Evolutionary conservation across 2,113 vertebrate genomes (phyloP), one percentile per base, ranked within the genome.

Genomic region (Narcine bancroftii): DNA sequence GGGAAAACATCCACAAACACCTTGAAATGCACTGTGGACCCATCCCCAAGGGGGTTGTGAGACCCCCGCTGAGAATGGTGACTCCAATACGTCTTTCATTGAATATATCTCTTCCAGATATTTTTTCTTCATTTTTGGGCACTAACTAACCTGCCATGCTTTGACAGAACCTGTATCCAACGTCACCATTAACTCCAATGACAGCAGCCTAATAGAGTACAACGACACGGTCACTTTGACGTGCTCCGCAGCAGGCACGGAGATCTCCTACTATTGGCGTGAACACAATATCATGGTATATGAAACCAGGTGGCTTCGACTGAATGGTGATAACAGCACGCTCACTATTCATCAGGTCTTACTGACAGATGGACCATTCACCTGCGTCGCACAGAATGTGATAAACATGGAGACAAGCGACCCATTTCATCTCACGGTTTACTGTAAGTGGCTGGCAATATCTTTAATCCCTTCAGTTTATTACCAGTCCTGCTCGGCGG

Each of bases 381-480:
- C 94, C 69, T 94, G 94, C 24, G 93, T 94, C 92, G 93, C 94
- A 93, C 69, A 92, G 92, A 95, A 94, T 92, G 92, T 93, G 0
- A 92, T 95, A 93, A 94, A 93, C 5, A 66, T 56, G 77, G 94
- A 93, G 93, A 94, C 93, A 92, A 95, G 94, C 11, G 69, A 93
- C 47, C 93, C 93, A 11, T 0, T 93, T 92, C 92, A 94, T 93
- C 79, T 95, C 73, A 94, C 93, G 0, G 93, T 95, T 91, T 94
- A 94, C 93, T 95, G 94, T 95, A 94, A 95, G 94, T 94, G 76
- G 92, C 92, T 45, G n/a, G n/a, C 76, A 47, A 79, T 0, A 79
- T 45, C 39, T 4, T 77, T 77, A 77, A 10, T 79, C 47, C 47
- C 26, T 26, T 79, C 1, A n/a, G 47, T 21, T 79, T 79, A 79